Conservation (phyloP, 2,797 vertebrate species). For the Tenualosa thibaudeaui region DNA sequence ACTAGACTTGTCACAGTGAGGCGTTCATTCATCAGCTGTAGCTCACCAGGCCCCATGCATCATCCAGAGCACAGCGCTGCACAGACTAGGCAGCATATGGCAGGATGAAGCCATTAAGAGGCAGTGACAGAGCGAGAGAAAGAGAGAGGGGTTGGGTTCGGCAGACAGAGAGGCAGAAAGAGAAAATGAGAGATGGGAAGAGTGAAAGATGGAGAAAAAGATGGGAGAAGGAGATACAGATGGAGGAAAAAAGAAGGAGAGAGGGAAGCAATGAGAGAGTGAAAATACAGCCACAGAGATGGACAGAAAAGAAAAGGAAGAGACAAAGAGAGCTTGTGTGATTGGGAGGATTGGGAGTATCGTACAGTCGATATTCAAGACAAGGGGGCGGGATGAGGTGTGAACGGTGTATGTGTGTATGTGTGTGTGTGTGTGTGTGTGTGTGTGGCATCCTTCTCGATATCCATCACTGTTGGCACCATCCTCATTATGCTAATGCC, state of each 20-base stretch:
- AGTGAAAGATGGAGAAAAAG: neutral
- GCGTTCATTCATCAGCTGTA: constrained; percentile 6
- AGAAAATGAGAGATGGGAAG: no score
- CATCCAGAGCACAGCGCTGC: neutral
- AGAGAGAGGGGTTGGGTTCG: neutral
- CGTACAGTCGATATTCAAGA: neutral
- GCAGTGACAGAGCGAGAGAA: neutral
- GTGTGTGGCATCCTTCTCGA: neutral
- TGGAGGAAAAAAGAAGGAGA: neutral
- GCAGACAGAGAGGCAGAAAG: neutral
- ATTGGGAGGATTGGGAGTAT: neutral
- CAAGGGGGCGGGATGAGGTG: neutral
- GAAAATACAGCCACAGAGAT: neutral
- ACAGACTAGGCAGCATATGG: neutral
- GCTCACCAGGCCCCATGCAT: neutral
- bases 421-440: no score
- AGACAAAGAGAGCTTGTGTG: neutral
- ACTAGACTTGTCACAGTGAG: constrained; percentile 4
- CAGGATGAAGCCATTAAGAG: constrained; percentile 12
- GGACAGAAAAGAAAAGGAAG: neutral
- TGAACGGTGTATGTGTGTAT: neutral
- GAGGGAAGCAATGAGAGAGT: neutral
- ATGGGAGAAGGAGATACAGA: neutral
- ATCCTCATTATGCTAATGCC: neutral
- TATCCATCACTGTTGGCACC: neutral